Evolutionary conservation across 2,797 vertebrate species (phyloP).

Genomic region (Naso thynnoides): DNA sequence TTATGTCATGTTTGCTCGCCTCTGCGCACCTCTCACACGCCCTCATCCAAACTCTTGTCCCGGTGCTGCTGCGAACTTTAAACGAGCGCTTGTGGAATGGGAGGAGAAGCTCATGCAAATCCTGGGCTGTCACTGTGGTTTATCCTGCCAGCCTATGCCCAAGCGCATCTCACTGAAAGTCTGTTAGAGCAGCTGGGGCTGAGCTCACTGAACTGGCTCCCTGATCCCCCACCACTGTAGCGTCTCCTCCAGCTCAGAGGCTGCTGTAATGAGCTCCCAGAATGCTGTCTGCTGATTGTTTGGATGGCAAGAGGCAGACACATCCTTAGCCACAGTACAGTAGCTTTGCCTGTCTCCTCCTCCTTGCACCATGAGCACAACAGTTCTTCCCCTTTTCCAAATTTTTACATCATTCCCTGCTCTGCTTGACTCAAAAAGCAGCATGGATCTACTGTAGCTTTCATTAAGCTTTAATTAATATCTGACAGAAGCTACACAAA

Average conservation of each 20-base stretch:
- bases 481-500: conserved; percentile 33
- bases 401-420: conserved; percentile 6
- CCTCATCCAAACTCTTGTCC: conserved; percentile 46
- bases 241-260: conserved; percentile 68
- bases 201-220: conserved; percentile 73
- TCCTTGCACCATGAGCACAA: conserved; percentile 51
- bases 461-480: conserved; percentile 63
- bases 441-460: conserved; percentile 29
- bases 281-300: conserved; percentile 77
- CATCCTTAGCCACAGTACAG: conserved; percentile 60
- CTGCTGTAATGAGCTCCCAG: conserved; percentile 82
- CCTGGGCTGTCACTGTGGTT: conserved; percentile 68
- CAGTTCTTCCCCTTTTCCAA: conserved; percentile 20
- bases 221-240: conserved; percentile 57
- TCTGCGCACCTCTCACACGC: conserved; percentile 47
- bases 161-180: conserved; percentile 51
- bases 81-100: conserved; percentile 61
- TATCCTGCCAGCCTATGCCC: conserved; percentile 61
- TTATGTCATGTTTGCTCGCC: conserved; percentile 46
- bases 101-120: conserved; percentile 72
- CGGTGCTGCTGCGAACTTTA: conserved; percentile 51
- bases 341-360: conserved; percentile 39
- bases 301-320: conserved; percentile 58
- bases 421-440: conserved; percentile 33
- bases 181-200: conserved; percentile 66